These are phyloP conservation scores for Lithophane socia DNA, from an alignment of 2,888 invertebrate genomes.

Conservation along the genomic window DNA sequence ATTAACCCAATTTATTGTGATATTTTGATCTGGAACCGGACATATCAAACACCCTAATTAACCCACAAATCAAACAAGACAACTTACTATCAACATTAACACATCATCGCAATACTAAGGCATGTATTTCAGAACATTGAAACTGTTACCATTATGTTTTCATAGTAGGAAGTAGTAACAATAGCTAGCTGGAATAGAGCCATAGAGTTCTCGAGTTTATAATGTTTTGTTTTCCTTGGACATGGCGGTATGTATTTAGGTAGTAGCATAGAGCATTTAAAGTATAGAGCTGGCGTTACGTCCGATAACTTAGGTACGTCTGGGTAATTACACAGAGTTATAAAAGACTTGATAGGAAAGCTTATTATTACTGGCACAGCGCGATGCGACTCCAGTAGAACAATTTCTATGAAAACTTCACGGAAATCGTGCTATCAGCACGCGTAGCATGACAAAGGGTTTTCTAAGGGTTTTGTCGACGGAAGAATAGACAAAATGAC, in stretches of 20 bases:
- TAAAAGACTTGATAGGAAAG: too few relatives aligned
- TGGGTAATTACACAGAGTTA: too few relatives aligned
- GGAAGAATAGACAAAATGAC: too few relatives aligned
- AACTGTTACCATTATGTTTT: constrained; percentile 46
- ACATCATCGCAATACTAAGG: constrained; percentile 21
- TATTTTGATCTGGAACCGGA: neutral
- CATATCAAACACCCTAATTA: constrained; percentile 1
- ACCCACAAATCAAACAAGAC: constrained; percentile 5
- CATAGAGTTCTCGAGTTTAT: constrained; percentile 43
- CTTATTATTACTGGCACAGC: too few relatives aligned
- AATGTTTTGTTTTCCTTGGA: constrained; percentile 26
- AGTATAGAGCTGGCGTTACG: neutral
- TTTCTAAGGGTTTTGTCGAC: too few relatives aligned
- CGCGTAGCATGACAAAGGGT: too few relatives aligned
- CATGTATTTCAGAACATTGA: constrained; percentile 36
- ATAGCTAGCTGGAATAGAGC: constrained; percentile 43
- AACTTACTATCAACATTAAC: neutral
- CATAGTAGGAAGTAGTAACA: constrained; percentile 48
- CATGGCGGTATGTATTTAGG: neutral
- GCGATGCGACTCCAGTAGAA: too few relatives aligned
- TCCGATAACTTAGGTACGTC: neutral
- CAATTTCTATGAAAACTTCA: too few relatives aligned
- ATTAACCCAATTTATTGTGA: neutral
- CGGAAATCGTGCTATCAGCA: too few relatives aligned
- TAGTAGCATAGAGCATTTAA: neutral